Conservation (phyloP, 2,113 vertebrate species). For the Coreoperca whiteheadi region DNA sequence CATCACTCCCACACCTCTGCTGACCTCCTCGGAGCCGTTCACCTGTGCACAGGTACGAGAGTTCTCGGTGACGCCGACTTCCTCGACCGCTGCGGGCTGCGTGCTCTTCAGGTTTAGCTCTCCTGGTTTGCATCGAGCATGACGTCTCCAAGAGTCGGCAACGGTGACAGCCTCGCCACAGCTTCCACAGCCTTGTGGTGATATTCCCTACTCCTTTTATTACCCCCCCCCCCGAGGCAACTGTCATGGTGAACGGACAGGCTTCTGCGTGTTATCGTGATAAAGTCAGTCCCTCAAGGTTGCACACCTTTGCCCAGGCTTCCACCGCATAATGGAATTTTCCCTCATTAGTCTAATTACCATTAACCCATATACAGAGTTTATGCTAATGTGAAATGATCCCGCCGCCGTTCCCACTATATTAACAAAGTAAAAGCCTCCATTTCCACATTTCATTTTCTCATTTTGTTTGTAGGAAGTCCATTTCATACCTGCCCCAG, state of each 20-base stretch:
- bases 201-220: not conserved
- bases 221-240: not conserved
- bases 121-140: not conserved
- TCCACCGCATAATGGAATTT: not conserved
- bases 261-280: not conserved
- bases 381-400: not conserved
- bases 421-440: slow-evolving; percentile 27
- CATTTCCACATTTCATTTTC: slow-evolving; percentile 3
- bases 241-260: not conserved
- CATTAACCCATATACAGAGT: slow-evolving; percentile 14
- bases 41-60: not conserved
- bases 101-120: slow-evolving; percentile 8
- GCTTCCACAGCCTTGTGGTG: slow-evolving; percentile 7
- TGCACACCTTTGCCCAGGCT: slow-evolving; percentile 21
- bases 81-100: not conserved
- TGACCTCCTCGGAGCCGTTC: slow-evolving; percentile 36
- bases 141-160: slow-evolving; percentile 2
- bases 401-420: not conserved
- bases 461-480: slow-evolving; percentile 14
- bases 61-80: not conserved
- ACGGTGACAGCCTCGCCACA: slow-evolving; percentile 3
- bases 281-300: not conserved
- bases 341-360: slow-evolving; percentile 35
- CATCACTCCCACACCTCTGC: slow-evolving; percentile 19
- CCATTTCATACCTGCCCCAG: not conserved